Evolutionary conservation across 2,797 vertebrate species (phyloP).

Genomic region (Enteromius anoplus): DNA sequence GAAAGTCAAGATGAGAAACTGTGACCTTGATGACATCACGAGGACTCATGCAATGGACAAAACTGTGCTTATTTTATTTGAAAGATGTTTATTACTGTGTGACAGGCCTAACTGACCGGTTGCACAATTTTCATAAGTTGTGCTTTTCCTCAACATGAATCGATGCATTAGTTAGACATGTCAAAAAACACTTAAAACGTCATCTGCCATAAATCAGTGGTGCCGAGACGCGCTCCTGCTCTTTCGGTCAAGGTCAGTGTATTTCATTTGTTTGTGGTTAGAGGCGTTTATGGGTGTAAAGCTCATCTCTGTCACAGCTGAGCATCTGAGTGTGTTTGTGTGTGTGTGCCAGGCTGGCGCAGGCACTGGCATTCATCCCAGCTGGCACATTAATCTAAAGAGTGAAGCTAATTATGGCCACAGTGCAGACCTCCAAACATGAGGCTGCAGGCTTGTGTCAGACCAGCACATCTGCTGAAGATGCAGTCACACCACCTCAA

Average conservation of each 20-base stretch:
- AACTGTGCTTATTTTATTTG: neutral
- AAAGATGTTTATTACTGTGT: neutral
- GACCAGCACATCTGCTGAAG: neutral
- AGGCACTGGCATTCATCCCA: neutral
- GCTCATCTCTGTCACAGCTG: constrained; percentile 49
- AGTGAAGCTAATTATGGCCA: constrained; percentile 11
- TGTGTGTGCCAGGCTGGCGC: neutral
- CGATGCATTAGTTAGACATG: neutral
- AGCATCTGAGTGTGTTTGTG: constrained; percentile 26
- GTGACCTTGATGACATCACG: neutral
- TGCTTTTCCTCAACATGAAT: neutral
- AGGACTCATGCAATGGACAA: neutral
- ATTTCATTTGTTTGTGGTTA: constrained; percentile 58
- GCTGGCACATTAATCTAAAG: constrained; percentile 8
- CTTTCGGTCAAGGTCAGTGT: constrained; percentile 26
- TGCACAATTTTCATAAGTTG: neutral
- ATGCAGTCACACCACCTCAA: neutral
- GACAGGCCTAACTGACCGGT: neutral
- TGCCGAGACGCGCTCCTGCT: neutral
- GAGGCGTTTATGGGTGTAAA: constrained; percentile 56
- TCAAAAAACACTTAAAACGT: constrained; percentile 16
- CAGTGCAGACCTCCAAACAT: neutral
- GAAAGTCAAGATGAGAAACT: neutral
- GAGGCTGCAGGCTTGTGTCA: constrained; percentile 9
- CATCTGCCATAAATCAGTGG: constrained; percentile 40